Conservation (phyloP, 2,888 invertebrate species). For the Entomobrya multifasciata region DNA sequence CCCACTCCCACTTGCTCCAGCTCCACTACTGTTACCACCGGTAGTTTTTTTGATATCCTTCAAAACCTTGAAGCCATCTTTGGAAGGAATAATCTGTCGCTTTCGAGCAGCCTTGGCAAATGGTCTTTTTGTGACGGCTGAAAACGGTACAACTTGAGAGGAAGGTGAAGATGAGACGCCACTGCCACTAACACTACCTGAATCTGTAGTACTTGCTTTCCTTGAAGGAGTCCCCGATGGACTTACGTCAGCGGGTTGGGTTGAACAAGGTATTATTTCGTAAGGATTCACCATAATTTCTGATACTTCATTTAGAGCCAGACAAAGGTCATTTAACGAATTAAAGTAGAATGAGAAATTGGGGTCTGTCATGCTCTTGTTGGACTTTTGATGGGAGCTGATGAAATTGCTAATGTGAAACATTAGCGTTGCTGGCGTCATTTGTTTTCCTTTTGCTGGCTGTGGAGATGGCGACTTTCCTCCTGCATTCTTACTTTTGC, state of each 20-base stretch:
- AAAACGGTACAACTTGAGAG: background rate
- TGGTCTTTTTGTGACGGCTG: background rate
- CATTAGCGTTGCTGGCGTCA: conserved; percentile 27
- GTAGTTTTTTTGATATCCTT: background rate
- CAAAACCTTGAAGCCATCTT: conserved; percentile 25
- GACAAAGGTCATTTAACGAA: conserved; percentile 65
- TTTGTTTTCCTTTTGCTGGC: background rate
- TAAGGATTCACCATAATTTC: conserved; percentile 62
- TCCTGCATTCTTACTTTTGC: too few species aligned
- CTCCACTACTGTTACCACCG: background rate
- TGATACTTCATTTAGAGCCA: conserved; percentile 50
- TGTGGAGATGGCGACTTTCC: too few species aligned
- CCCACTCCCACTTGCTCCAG: background rate
- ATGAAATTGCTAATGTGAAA: conserved; percentile 46
- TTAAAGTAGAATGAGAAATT: conserved; percentile 62
- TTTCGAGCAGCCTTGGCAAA: conserved; percentile 31
- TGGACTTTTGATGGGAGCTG: conserved; percentile 35
- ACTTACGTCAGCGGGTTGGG: background rate
- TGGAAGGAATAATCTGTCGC: background rate
- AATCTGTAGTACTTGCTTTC: conserved; percentile 6
- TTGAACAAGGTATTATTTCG: conserved; percentile 54
- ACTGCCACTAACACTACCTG: background rate
- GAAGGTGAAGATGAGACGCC: background rate
- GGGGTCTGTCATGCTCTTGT: conserved; percentile 27
- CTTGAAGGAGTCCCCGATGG: conserved; percentile 36